Evolutionary conservation across 1,140 invertebrate genomes (phyloP).

Genomic region (Drosophila erecta): DNA sequence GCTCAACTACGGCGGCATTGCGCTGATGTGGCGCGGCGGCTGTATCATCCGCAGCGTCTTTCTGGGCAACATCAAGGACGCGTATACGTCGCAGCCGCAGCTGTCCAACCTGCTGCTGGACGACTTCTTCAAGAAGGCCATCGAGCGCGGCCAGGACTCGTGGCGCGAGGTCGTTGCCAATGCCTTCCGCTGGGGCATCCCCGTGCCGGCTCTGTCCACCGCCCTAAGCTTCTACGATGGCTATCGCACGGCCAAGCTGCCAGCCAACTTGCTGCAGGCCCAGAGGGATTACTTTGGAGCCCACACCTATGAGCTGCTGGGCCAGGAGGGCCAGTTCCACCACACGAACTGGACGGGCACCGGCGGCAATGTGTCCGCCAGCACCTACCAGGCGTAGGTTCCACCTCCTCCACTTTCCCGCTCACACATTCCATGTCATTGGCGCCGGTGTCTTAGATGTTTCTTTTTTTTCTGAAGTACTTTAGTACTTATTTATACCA

Average conservation of each 20-base stretch:
- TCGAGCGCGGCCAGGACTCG: constrained; percentile 91
- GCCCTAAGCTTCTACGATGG: constrained; percentile 99
- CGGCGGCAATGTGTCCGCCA: constrained; percentile 97
- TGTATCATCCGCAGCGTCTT: constrained; percentile 97
- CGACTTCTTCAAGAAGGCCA: constrained; percentile 96
- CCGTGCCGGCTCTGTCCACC: constrained; percentile 95
- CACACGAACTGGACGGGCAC: constrained; percentile 99
- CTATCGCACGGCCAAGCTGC: constrained; percentile 92
- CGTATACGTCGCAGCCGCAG: constrained; percentile 96
- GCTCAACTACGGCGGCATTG: constrained; percentile 98
- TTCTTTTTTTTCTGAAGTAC: constrained; percentile 47
- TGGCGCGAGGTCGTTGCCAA: constrained; percentile 89
- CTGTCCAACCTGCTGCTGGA: constrained; percentile 97
- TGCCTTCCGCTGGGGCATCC: constrained; percentile 92
- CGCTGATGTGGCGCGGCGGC: constrained; percentile 99
- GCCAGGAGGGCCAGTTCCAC: constrained; percentile 94
- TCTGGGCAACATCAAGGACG: constrained; percentile 98
- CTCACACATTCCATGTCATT: constrained; percentile 49
- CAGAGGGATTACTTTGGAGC: constrained; percentile 99
- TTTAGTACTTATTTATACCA: constrained; percentile 58
- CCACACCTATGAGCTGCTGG: constrained; percentile 97
- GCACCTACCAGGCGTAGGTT: constrained; percentile 95
- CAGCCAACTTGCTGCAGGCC: constrained; percentile 97
- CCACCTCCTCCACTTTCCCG: constrained; percentile 1
- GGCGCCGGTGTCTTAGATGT: constrained; percentile 13